Base-by-base conservation (phyloP, 1,140 invertebrate genomes). In the Dinoponera quadriceps region DNA sequence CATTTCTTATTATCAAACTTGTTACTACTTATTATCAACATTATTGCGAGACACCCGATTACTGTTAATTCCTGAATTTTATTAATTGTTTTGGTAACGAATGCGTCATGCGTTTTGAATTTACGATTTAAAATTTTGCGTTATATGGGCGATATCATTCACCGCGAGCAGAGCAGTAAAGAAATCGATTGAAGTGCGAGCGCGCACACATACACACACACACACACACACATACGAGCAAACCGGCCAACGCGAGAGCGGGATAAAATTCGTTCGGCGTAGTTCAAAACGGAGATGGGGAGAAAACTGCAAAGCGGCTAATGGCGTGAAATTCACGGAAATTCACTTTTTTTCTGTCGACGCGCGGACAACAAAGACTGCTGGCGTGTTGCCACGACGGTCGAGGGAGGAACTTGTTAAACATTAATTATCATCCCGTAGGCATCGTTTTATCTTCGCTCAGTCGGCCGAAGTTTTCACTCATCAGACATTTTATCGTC, bases 401-500 rank as follows among this genome's bases (percentile, higher is more conserved):
- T 66, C 60, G 71, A 63, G 48, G 69, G 59, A 74, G 62, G 82
- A 88, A 85, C 83, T 90, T 90, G 89, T 90, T 91, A 89, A 89
- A 89, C 85, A 90, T 91, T 90, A 90, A 88, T 91, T 88, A 89
- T 81, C 16, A 74, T 78, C 69, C 63, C 82, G 60, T 38, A 69
- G 83, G 68, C 38, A 78, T 29, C 68, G 48, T 63, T 82, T 87
- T 83, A 82, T 85, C 68, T 60, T 49, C 57, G 38, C 9, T 48
- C 33, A 25, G n/a, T 57, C 4, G 22, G 13, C 18, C 54, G 16
- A 9, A 48, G 20, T 82, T 82, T 74, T 20, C 18, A 38, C 55
- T 62, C 33, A 60, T 74, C 78, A n/a, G 20, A 18, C 29, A 20
- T 83, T 75, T 85, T 81, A 72, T 33, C 14, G 44, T 18, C 9